These are phyloP conservation scores for Characodon lateralis DNA, from an alignment of 2,797 vertebrate species.

Conservation along the genomic window DNA sequence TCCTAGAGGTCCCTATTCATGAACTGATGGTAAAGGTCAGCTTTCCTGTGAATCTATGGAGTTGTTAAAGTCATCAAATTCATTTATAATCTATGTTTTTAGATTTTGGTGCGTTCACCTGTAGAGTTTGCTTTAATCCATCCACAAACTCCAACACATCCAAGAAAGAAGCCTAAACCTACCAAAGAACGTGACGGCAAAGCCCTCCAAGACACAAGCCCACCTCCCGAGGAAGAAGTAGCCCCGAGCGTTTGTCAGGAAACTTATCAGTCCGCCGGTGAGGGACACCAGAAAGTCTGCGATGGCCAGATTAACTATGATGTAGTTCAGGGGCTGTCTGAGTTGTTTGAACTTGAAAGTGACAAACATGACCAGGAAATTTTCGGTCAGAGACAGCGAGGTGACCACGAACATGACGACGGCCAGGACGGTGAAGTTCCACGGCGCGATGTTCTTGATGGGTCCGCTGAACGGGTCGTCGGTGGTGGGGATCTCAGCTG, in stretches of 20 bases:
- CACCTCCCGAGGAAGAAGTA: constrained; percentile 90
- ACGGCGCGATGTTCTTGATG: constrained; percentile 81
- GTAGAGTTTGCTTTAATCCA: not conserved
- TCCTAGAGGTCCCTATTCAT: not conserved
- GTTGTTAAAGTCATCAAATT: not conserved
- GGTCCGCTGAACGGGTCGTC: constrained; percentile 83
- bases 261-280: constrained; percentile 87
- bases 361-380: constrained; percentile 90
- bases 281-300: constrained; percentile 91
- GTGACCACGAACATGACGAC: constrained; percentile 88
- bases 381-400: constrained; percentile 85
- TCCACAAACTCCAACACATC: not conserved
- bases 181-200: constrained; percentile 94
- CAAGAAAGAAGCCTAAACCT: constrained; percentile 60
- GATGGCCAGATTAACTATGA: constrained; percentile 89
- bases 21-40: not conserved
- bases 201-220: constrained; percentile 91
- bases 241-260: constrained; percentile 87
- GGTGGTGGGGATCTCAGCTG: constrained; percentile 42
- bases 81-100: not conserved
- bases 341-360: constrained; percentile 88
- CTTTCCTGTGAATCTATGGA: not conserved
- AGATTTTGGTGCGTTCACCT: not conserved
- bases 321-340: constrained; percentile 89
- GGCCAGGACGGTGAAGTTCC: constrained; percentile 90